Evolutionary conservation across 1,140 invertebrate species (phyloP).

Genomic region (Catajapyx aquilonaris): DNA sequence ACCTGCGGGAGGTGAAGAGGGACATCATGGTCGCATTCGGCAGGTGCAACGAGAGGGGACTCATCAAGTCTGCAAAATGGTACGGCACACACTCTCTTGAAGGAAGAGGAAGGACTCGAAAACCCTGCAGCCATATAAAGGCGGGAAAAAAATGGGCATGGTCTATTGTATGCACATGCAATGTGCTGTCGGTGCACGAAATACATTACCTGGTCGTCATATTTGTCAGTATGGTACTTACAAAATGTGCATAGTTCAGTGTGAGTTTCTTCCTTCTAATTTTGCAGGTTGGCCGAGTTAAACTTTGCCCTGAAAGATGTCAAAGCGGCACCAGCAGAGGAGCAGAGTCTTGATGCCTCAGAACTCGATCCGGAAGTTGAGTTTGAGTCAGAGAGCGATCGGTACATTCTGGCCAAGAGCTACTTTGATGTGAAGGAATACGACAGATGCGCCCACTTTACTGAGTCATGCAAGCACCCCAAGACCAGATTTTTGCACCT

Average conservation of each 20-base stretch:
- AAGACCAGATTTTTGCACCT: constrained; percentile 55
- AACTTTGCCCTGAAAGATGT: constrained; percentile 49
- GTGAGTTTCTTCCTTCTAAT: constrained; percentile 7
- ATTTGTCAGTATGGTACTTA: background rate
- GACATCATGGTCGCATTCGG: constrained; percentile 18
- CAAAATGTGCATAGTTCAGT: constrained; percentile 3
- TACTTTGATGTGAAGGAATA: constrained; percentile 88
- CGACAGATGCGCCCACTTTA: constrained; percentile 58
- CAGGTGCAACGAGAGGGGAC: constrained; percentile 18
- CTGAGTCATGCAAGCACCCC: constrained; percentile 40
- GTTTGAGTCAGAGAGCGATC: constrained; percentile 36
- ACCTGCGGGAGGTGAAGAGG: constrained; percentile 17
- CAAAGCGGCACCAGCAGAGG: constrained; percentile 24
- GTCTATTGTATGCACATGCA: no score
- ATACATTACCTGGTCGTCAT: background rate
- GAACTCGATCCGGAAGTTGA: constrained; percentile 17
- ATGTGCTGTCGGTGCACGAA: constrained; percentile 1
- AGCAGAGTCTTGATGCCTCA: constrained; percentile 19
- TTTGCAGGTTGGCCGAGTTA: constrained; percentile 50
- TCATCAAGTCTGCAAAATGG: constrained; percentile 22
- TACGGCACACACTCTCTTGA: constrained; percentile 9
- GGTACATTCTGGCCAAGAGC: constrained; percentile 60
- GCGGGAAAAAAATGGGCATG: no score
- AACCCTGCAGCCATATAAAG: no score
- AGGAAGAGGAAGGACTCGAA: background rate